phyloP scores from a whole-genome alignment of 2,888 invertebrate genomes.

The Tachystola acroxantha region DNA sequence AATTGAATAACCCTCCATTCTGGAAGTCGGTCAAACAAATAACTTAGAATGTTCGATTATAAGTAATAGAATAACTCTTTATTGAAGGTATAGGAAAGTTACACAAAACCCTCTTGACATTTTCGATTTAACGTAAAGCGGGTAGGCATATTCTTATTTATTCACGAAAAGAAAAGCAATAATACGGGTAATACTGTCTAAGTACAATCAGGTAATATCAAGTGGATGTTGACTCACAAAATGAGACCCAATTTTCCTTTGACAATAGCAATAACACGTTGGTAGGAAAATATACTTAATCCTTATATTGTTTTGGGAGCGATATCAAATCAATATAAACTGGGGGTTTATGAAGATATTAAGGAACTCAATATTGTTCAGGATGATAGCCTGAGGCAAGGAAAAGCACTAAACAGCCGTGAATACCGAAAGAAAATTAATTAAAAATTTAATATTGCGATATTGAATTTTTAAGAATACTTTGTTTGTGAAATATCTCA shows the following conservation, averaged over 20 bases:
- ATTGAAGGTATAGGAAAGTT: no score
- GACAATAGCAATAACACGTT: slow-evolving; percentile 27
- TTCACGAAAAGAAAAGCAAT: slow-evolving; percentile 1
- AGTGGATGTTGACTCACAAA: slow-evolving; percentile 17
- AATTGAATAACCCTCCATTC: no score
- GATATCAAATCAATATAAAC: slow-evolving; percentile 21
- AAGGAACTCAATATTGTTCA: slow-evolving; percentile 33
- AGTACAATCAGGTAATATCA: slow-evolving; percentile 12
- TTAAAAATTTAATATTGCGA: slow-evolving; percentile 61
- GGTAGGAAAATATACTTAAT: slow-evolving; percentile 13
- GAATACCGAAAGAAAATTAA: slow-evolving; percentile 59
- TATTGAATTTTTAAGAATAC: slow-evolving; percentile 52
- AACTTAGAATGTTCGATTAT: no score
- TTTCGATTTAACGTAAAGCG: no score
- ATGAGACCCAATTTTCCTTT: slow-evolving; percentile 23
- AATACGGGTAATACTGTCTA: slow-evolving; percentile 3
- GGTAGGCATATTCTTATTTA: no score
- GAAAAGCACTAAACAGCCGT: slow-evolving; percentile 41
- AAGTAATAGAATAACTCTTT: no score
- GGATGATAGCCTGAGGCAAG: slow-evolving; percentile 34
- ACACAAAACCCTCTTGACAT: no score
- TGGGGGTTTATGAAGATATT: slow-evolving; percentile 33
- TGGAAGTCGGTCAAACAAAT: no score
- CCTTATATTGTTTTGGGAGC: slow-evolving; percentile 10
- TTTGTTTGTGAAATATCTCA: slow-evolving; percentile 31